Evolutionary conservation across 2,888 invertebrate species (phyloP).

Genomic region (Parapristionchus giblindavisi): DNA sequence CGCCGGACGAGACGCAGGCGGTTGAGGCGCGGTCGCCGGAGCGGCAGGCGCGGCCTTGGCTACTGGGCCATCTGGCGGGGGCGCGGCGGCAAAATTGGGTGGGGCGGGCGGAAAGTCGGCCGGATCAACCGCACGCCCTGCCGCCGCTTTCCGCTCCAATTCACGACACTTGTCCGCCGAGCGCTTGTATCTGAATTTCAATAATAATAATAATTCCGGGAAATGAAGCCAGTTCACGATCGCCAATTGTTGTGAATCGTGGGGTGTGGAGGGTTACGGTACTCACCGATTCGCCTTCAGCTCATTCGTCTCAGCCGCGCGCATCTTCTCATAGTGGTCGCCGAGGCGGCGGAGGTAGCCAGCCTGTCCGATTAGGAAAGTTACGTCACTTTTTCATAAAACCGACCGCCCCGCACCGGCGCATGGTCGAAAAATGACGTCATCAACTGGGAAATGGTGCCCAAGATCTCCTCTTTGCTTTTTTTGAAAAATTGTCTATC

Average conservation of each 20-base stretch:
- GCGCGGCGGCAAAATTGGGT: not conserved
- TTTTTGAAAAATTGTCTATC: too few relatives aligned
- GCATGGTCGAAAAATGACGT: too few relatives aligned
- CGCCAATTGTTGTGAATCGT: too few relatives aligned
- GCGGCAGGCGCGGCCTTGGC: not conserved
- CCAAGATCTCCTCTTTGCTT: too few relatives aligned
- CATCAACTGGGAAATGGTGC: too few relatives aligned
- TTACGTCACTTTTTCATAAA: too few relatives aligned
- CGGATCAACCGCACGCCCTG: slow-evolving; percentile 45
- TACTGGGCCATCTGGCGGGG: not conserved
- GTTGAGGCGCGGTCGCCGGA: not conserved
- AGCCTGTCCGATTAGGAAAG: too few relatives aligned
- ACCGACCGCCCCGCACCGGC: too few relatives aligned
- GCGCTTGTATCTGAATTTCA: slow-evolving; percentile 35
- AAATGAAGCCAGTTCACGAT: not conserved
- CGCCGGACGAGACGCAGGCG: not conserved
- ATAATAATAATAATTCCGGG: too few relatives aligned
- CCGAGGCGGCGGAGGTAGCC: slow-evolving; percentile 42
- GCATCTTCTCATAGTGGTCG: slow-evolving; percentile 47
- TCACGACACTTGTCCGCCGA: slow-evolving; percentile 36
- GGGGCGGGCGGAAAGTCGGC: slow-evolving; percentile 52
- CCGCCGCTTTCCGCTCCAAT: slow-evolving; percentile 11
- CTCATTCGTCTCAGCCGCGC: slow-evolving; percentile 42
- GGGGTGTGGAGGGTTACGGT: too few relatives aligned
- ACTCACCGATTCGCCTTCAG: slow-evolving; percentile 50